phyloP scores from a whole-genome alignment of 2,797 vertebrate genomes.

The Toxotes lorentzi region DNA sequence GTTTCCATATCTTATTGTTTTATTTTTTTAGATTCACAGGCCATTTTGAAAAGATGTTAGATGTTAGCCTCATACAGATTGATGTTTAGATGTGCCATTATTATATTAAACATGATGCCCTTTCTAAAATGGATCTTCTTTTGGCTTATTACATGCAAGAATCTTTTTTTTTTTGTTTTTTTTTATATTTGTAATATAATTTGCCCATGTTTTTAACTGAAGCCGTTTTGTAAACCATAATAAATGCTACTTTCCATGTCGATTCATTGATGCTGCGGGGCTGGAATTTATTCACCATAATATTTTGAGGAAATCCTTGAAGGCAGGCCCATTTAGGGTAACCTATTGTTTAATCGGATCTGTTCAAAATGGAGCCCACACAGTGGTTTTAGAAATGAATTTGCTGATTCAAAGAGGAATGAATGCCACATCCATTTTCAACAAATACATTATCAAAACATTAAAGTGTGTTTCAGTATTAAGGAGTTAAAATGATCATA shows the following conservation, averaged over 20 bases:
- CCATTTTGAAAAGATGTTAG: slow-evolving; percentile 45
- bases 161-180: slow-evolving; percentile 57
- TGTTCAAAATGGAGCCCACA: slow-evolving; percentile 42
- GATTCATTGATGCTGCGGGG: slow-evolving; percentile 5
- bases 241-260: slow-evolving; percentile 64
- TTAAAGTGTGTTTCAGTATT: not conserved
- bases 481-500: not conserved
- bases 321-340: not conserved
- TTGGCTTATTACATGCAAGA: slow-evolving; percentile 50
- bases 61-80: slow-evolving; percentile 51
- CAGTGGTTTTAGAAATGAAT: slow-evolving; percentile 15
- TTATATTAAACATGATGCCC: slow-evolving; percentile 37
- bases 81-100: slow-evolving; percentile 60
- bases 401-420: not conserved
- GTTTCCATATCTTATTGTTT: slow-evolving; percentile 48
- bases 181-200: slow-evolving; percentile 64
- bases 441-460: not conserved
- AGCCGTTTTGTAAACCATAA: slow-evolving; percentile 65
- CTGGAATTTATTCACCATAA: not conserved
- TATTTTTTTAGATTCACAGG: slow-evolving; percentile 35
- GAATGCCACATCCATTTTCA: not conserved
- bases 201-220: slow-evolving; percentile 66
- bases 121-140: slow-evolving; percentile 37
- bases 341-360: slow-evolving; percentile 54
- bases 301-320: not conserved